phyloP scores from a whole-genome alignment of 2,113 vertebrate species.

The Benitochromis conjunctus region DNA sequence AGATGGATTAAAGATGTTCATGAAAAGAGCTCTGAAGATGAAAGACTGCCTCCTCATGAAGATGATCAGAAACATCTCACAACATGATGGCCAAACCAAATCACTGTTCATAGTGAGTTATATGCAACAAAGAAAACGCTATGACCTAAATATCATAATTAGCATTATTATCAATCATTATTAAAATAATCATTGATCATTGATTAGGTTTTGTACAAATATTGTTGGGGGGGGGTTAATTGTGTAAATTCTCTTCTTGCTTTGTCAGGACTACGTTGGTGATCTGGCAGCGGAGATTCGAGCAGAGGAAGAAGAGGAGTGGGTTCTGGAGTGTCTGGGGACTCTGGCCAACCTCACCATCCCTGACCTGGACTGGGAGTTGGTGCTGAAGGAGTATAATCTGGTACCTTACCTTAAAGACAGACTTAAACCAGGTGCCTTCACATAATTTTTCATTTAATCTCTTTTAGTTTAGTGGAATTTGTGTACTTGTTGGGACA shows the following conservation, averaged over 20 bases:
- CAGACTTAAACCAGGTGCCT: slow-evolving; percentile 88
- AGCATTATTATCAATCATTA: background rate
- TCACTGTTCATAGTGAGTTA: slow-evolving; percentile 87
- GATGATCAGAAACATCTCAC: slow-evolving; percentile 96
- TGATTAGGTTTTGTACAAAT: background rate
- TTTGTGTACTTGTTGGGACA: background rate
- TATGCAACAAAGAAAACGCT: background rate
- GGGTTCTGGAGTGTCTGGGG: slow-evolving; percentile 90
- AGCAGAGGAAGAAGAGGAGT: slow-evolving; percentile 85
- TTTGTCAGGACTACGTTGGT: slow-evolving; percentile 88
- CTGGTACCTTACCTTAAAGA: slow-evolving; percentile 94
- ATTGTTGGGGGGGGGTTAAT: too few species aligned
- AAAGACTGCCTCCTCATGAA: slow-evolving; percentile 95
- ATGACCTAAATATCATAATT: background rate
- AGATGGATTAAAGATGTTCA: slow-evolving; percentile 91
- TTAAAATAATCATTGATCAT: background rate
- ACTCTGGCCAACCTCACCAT: slow-evolving; percentile 94
- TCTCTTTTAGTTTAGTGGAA: background rate
- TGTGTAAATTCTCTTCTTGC: background rate
- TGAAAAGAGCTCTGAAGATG: slow-evolving; percentile 92
- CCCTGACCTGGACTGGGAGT: slow-evolving; percentile 92
- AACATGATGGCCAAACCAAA: slow-evolving; percentile 90
- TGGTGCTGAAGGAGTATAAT: slow-evolving; percentile 94
- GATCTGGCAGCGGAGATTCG: slow-evolving; percentile 91
- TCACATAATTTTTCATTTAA: background rate